Base-by-base conservation (phyloP, 2,888 invertebrate species). In the Thyatira batis region DNA sequence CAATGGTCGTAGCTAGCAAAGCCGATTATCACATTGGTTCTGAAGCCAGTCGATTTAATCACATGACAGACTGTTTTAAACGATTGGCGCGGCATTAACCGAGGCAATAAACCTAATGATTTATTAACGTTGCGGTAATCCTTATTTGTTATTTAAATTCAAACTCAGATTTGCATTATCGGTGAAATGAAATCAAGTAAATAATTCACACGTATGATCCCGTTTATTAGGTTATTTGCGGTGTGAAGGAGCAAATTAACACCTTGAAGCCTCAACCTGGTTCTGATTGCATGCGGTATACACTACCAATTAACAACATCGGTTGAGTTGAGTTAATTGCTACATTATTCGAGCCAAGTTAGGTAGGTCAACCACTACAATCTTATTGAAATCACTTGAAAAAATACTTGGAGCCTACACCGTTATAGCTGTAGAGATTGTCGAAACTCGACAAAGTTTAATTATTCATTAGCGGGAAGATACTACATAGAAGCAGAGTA, bases 111-210 rank as follows among this genome's bases (percentile, higher is more conserved):
- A 46, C 25, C 25, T 0, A 25, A 46, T 25, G 23, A 53, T 49
- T 45, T 53, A 50, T 45, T 10, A 13, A 21, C 21, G n/a, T 10
- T 10, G 43, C 3, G 39, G 45, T 45, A 45, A 51, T 21, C 45
- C 30, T 30, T 28, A 48, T 45, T 20, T 20, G 44, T 45, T 21
- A 51, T 56, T 43, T 53, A 43, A 28, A 49, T 44, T 39, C 49
- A 45, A 27, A 30, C 44, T 11, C 33, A 39, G 21, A 20, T 43
- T 13, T 10, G 50, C 9, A 13, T 44, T 9, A n/a, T 27, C 4
- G 20, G 39, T 45, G 28, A 17, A 45, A 49, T 53, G 27, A 52
- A 39, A 48, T 39, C 2, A 4, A 21, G 46, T 25, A 23, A 46
- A 25, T 45, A 28, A 28, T 11, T 28, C 3, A 28, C 28, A 11